A percentile compares a stretch with the other conserved stretches of the same genome.
These are phyloP conservation scores for Stratiomys singularior DNA, from an alignment of 2,888 invertebrate species.

Conservation along the genomic window DNA sequence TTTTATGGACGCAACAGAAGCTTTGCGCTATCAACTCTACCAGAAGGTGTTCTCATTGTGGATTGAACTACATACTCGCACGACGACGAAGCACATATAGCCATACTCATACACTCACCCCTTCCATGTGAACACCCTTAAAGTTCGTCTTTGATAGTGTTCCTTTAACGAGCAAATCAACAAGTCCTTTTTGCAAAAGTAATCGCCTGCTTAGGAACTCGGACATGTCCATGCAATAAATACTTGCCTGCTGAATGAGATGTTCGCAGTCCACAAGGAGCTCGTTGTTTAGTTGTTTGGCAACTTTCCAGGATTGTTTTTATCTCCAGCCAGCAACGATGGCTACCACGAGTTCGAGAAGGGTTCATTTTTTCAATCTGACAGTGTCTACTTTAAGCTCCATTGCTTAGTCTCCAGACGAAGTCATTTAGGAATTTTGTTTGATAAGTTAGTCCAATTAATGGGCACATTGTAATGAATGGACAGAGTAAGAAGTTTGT, in stretches of 20 bases:
- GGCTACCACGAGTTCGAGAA: background rate
- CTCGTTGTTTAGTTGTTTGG: slow-evolving; percentile 43
- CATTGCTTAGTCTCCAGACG: background rate
- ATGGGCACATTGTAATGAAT: background rate
- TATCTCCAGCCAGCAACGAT: background rate
- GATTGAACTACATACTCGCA: background rate
- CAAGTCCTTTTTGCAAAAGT: slow-evolving; percentile 37
- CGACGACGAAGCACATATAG: background rate
- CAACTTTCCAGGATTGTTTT: slow-evolving; percentile 39
- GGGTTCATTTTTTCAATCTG: slow-evolving; percentile 9
- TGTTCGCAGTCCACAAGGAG: slow-evolving; percentile 42
- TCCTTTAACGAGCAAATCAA: slow-evolving; percentile 41
- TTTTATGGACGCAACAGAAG: slow-evolving; percentile 16
- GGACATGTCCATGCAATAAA: slow-evolving; percentile 43
- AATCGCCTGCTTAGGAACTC: slow-evolving; percentile 43
- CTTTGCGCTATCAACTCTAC: background rate
- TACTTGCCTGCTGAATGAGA: slow-evolving; percentile 40
- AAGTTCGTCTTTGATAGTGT: slow-evolving; percentile 24
- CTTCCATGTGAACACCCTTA: background rate
- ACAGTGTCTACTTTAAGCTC: background rate
- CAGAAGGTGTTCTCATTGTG: background rate
- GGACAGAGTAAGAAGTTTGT: background rate
- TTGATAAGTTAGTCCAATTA: slow-evolving; percentile 3
- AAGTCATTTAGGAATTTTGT: background rate
- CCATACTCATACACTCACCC: background rate